Evolutionary conservation across 2,797 vertebrate genomes (phyloP), one percentile per base, ranked within the genome.

Genomic region (Takifugu ocellatus): DNA sequence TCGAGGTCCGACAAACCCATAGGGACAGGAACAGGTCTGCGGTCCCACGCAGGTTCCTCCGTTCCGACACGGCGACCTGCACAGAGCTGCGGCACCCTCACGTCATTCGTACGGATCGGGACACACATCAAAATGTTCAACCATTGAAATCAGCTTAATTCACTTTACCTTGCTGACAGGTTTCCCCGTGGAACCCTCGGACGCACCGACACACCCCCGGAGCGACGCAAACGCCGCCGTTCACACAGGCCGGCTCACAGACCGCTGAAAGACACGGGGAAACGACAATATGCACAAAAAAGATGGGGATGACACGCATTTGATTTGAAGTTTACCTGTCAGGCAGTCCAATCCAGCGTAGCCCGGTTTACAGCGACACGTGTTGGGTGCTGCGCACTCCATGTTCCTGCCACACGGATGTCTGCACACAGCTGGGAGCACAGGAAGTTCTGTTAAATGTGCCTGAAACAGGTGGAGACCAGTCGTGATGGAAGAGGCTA

Each of bases 1-100:
- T 6, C 64, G 85, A 58, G 90, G 87, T 25, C 94, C 93, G 0
- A 93, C 89, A 25, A 91, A 94, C 25, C 92, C 92, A 0, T 93
- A 92, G 10, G 77, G 91, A 82, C 92, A 94, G 0, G 93, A 92
- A 5, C 93, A 95, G 2, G 85, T 91, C 59, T 93, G 91, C 5
- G 63, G 85, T 21, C 88, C 82, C n/a, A 92, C 81, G 2, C 92
- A 94, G 1, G 77, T 82, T 51, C 93, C 93, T 73, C 89, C 90
- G 0, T 93, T 86, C 57, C 91, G 78, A 79, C 93, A 94, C 0
- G 87, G 77, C 0, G 55, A 75, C 62, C 86, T 82, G 78, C 93
- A 94, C 63, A 90, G 58, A 70, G 88, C 62, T 84, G 73, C 54
- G 51, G 2, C 54, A 5, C 55, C 0, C 21, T 15, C 16, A 5